Conservation (phyloP, 2,113 vertebrate genomes). For the Sylvilagus bachmani region DNA sequence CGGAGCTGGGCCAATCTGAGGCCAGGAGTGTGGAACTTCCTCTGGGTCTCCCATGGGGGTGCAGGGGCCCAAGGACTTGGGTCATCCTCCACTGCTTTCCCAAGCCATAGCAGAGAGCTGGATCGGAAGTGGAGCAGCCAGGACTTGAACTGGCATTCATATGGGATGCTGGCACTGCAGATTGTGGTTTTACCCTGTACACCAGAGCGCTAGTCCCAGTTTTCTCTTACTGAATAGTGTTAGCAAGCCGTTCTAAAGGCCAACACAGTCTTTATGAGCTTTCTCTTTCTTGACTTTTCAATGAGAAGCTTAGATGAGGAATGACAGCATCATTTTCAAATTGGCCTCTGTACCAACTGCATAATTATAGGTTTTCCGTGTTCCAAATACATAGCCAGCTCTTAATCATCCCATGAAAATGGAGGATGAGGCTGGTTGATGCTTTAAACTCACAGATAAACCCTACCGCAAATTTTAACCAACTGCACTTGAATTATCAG, state of each 20-base stretch:
- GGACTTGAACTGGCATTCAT: too few relatives aligned
- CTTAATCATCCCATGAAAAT: slow-evolving; percentile 40
- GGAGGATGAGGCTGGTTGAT: slow-evolving; percentile 2
- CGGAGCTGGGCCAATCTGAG: too few relatives aligned
- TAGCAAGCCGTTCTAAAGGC: not conserved
- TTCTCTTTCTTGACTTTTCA: not conserved
- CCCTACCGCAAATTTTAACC: slow-evolving; percentile 38
- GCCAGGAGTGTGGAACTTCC: too few relatives aligned
- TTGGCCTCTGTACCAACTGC: not conserved
- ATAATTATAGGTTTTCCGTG: slow-evolving; percentile 44
- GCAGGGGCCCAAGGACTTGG: too few relatives aligned
- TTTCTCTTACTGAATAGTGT: slow-evolving; percentile 3
- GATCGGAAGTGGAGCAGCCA: too few relatives aligned
- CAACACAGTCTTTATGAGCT: slow-evolving; percentile 24
- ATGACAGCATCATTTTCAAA: slow-evolving; percentile 54
- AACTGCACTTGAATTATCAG: slow-evolving; percentile 48
- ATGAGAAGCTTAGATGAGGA: slow-evolving; percentile 53
- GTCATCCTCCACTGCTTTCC: too few relatives aligned
- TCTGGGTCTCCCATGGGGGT: too few relatives aligned
- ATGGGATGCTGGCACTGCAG: too few relatives aligned
- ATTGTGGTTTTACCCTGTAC: too few relatives aligned
- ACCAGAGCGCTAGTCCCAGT: too few relatives aligned
- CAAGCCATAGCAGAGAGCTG: too few relatives aligned
- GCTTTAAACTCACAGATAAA: slow-evolving; percentile 48
- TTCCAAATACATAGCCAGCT: slow-evolving; percentile 11